phyloP scores from a whole-genome alignment of 2,888 invertebrate species.

The Balanococcus diminutus region DNA sequence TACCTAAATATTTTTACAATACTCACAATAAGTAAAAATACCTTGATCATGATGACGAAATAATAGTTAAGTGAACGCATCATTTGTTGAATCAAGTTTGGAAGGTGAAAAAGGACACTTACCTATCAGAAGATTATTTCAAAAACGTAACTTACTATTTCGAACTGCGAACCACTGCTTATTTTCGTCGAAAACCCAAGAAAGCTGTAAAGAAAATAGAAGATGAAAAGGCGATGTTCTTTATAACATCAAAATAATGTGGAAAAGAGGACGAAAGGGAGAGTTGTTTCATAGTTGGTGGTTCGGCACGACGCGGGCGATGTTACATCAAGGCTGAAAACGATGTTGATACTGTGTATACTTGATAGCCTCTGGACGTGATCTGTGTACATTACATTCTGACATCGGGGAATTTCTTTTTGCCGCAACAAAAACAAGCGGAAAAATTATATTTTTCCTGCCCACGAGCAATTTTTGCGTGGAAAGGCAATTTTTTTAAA shows the following conservation, averaged over 20 bases:
- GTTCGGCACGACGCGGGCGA: conserved; percentile 40
- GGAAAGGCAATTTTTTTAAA: conserved; percentile 32
- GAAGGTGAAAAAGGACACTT: too few species aligned
- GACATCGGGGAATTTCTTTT: conserved; percentile 47
- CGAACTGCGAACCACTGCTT: conserved; percentile 33
- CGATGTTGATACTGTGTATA: conserved; percentile 54
- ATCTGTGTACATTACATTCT: conserved; percentile 51
- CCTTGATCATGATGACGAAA: too few species aligned
- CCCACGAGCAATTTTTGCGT: conserved; percentile 31
- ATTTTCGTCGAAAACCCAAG: conserved; percentile 36
- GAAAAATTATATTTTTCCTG: conserved; percentile 40
- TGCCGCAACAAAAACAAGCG: background rate
- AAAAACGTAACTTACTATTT: too few species aligned
- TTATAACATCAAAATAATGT: conserved; percentile 50
- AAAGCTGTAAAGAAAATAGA: conserved; percentile 51
- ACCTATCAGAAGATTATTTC: too few species aligned
- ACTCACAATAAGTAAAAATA: too few species aligned
- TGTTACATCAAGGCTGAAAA: conserved; percentile 51
- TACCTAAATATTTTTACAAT: too few species aligned
- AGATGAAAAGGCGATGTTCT: conserved; percentile 51
- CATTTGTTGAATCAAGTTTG: too few species aligned
- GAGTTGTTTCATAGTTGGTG: background rate
- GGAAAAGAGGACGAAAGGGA: conserved; percentile 38
- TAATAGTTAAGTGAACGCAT: too few species aligned
- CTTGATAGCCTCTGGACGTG: conserved; percentile 55